phyloP scores from a whole-genome alignment of 1,140 invertebrate species.

The Diorhabda carinulata region DNA sequence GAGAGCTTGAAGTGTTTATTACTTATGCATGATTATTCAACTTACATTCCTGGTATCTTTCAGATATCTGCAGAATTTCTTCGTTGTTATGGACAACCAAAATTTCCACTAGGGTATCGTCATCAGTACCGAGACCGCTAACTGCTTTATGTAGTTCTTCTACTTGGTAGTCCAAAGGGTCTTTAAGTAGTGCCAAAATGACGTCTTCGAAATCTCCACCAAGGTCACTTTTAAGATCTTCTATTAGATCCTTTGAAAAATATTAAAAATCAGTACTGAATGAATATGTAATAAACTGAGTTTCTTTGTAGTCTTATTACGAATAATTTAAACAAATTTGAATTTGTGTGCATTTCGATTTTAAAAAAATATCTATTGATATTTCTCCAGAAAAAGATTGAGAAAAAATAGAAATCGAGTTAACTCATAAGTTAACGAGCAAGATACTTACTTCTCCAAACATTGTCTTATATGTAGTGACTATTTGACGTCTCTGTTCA shows the following conservation, averaged over 20 bases:
- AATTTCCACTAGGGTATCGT: conserved; percentile 84
- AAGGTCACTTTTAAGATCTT: conserved; percentile 86
- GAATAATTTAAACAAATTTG: no score
- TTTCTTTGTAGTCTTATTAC: no score
- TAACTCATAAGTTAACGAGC: no score
- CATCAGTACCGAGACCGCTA: conserved; percentile 76
- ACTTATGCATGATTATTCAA: conserved; percentile 29
- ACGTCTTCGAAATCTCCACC: conserved; percentile 88
- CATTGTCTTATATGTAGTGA: conserved; percentile 72
- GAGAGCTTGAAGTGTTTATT: no score
- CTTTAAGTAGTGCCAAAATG: conserved; percentile 80
- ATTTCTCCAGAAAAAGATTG: no score
- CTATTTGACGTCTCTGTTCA: conserved; percentile 69
- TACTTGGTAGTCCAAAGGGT: conserved; percentile 81
- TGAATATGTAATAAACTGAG: no score
- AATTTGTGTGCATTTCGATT: no score
- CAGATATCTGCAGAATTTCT: conserved; percentile 77
- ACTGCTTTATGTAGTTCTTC: conserved; percentile 84
- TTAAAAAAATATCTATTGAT: no score
- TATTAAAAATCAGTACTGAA: background rate
- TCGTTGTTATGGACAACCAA: conserved; percentile 82
- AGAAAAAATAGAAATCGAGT: no score
- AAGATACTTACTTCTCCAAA: conserved; percentile 66
- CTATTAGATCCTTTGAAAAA: conserved; percentile 70
- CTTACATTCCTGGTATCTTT: conserved; percentile 77